Percentiles rank a stretch among this genome's conserved stretches.
phyloP scores from a whole-genome alignment of 2,113 vertebrate genomes.

The Albula glossodonta region DNA sequence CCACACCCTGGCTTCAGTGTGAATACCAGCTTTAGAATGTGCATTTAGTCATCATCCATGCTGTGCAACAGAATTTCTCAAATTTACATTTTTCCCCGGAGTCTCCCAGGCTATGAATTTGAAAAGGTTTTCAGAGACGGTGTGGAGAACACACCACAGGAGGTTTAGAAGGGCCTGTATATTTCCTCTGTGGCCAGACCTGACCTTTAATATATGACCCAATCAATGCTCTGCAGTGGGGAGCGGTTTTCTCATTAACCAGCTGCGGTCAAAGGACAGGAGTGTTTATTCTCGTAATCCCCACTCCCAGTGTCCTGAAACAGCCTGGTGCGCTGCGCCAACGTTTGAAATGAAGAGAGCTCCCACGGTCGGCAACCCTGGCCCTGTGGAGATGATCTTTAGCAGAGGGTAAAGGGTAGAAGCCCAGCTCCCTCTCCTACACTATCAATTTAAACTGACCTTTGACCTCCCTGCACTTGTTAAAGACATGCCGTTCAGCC shows the following conservation, averaged over 20 bases:
- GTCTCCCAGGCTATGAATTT: neutral
- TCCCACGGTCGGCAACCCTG: neutral
- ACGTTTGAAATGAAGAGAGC: neutral
- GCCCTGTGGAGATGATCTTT: conserved; percentile 2
- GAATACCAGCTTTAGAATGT: neutral
- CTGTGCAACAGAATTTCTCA: neutral
- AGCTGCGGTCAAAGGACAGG: neutral
- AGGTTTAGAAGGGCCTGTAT: neutral
- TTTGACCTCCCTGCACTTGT: neutral
- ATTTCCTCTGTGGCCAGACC: neutral
- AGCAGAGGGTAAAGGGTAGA: neutral
- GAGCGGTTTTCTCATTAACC: neutral
- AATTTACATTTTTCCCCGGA: neutral
- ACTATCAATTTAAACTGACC: neutral
- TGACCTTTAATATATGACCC: conserved; percentile 1
- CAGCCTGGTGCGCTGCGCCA: neutral
- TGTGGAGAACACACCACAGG: no score
- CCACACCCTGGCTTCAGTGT: neutral
- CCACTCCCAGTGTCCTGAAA: neutral
- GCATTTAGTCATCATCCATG: neutral
- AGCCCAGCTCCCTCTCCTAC: neutral
- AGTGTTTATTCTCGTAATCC: neutral
- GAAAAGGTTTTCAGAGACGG: neutral
- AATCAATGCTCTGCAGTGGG: neutral
- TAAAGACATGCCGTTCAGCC: neutral